A percentile compares a stretch with the other conserved stretches of the same genome.
Conservation (phyloP, 2,888 invertebrate species). For the Erebia aethiops region DNA sequence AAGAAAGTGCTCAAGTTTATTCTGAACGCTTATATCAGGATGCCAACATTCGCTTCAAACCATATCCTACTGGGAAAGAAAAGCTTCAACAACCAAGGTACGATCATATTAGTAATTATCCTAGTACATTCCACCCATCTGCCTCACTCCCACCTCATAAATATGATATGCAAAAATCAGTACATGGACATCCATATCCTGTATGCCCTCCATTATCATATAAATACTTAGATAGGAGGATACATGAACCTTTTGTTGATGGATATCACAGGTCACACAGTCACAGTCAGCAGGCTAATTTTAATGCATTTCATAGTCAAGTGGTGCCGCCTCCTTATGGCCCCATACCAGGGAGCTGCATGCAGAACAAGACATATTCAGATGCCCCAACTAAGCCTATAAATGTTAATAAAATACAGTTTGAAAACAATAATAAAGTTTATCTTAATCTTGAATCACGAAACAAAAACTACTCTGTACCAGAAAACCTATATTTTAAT, state of each 20-base stretch:
- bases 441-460: slow-evolving; percentile 66
- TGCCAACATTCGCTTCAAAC: slow-evolving; percentile 69
- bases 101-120: slow-evolving; percentile 73
- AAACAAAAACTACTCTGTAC: slow-evolving; percentile 57
- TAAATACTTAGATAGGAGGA: slow-evolving; percentile 69
- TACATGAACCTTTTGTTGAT: slow-evolving; percentile 64
- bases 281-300: slow-evolving; percentile 59
- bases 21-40: slow-evolving; percentile 67
- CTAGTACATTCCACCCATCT: slow-evolving; percentile 67
- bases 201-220: slow-evolving; percentile 62
- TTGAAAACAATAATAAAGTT: slow-evolving; percentile 63
- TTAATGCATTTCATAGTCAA: slow-evolving; percentile 64
- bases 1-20: slow-evolving; percentile 64
- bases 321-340: slow-evolving; percentile 66
- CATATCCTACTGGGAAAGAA: slow-evolving; percentile 72
- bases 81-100: slow-evolving; percentile 72
- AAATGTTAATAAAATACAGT: slow-evolving; percentile 62
- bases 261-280: slow-evolving; percentile 64
- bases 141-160: slow-evolving; percentile 62
- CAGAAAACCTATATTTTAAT: slow-evolving; percentile 66
- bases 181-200: slow-evolving; percentile 63
- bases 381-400: slow-evolving; percentile 59
- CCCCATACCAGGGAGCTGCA: slow-evolving; percentile 57
- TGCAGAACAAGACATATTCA: slow-evolving; percentile 66
- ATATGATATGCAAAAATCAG: slow-evolving; percentile 68